Evolutionary conservation across 1,140 invertebrate species (phyloP).

Genomic region (Drosophila aff.): DNA sequence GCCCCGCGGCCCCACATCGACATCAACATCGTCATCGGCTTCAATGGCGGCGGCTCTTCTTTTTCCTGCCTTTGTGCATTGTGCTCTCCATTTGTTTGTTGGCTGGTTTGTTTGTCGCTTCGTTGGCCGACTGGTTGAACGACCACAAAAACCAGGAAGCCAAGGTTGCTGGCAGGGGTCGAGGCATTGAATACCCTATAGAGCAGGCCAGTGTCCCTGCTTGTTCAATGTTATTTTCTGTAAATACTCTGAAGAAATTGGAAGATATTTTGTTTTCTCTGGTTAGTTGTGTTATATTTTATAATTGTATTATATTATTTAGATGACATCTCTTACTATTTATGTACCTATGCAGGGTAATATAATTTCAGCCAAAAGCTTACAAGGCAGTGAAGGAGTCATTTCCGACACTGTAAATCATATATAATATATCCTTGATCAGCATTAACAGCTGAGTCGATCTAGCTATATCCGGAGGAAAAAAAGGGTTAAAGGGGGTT

Average conservation of each 20-base stretch:
- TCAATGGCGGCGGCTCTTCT: constrained; percentile 45
- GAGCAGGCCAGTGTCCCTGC: not conserved
- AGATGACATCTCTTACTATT: no score
- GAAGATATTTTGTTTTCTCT: not conserved
- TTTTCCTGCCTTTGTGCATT: constrained; percentile 45
- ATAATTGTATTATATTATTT: no score
- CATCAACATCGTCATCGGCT: constrained; percentile 39
- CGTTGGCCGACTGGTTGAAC: constrained; percentile 42
- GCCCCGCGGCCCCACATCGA: not conserved
- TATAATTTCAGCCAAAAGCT: no score
- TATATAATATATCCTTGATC: no score
- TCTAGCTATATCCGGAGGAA: no score
- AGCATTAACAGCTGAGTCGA: no score
- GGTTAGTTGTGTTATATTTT: not conserved
- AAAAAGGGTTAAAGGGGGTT: no score
- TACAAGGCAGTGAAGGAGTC: no score
- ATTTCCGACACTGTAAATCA: no score
- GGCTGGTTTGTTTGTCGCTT: constrained; percentile 44
- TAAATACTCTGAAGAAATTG: not conserved
- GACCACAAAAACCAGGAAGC: constrained; percentile 28
- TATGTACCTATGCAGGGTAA: no score
- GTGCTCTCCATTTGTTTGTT: constrained; percentile 44
- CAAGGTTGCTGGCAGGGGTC: not conserved
- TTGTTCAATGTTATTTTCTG: no score
- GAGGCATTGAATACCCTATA: constrained; percentile 6